Base-by-base conservation (phyloP, 2,113 vertebrate species). In the Saimiri boliviensis region DNA sequence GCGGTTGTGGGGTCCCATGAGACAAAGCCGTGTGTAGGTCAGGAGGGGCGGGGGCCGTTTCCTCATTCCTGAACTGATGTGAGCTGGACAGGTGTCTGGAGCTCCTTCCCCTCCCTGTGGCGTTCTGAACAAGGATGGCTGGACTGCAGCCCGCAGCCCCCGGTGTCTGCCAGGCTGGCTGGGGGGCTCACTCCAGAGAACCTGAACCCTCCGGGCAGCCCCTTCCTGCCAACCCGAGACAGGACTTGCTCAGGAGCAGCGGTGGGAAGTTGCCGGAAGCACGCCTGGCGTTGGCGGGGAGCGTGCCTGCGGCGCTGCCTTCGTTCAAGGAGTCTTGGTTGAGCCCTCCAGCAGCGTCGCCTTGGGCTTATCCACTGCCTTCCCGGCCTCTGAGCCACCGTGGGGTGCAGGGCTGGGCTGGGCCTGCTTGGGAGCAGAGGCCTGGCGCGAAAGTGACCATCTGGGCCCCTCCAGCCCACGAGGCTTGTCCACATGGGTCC, bases 351-450 rank as follows among this genome's bases (percentile, higher is more conserved):
- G 27, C 6, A 19, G 58, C 0, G 0, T 23, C 42, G 1, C 12
- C 23, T 0, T 1, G 30, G 0, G 23, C 32, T 17, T 19, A 21
- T 58, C 0, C 13, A 47, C 32, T 5, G 3, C 77, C 30, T 49
- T n/a, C 7, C 0, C 9, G 7, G 54, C 3, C 0, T 47, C 8
- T 20, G 30, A 56, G 52, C 1, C 1, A 25, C 35, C 5, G 0
- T 32, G 37, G 66, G 45, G 30, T 30, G 25, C 21, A 2, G 63
- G n/a, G 25, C 30, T 49, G 68, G 49, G 60, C 93, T 66, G 58
- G 0, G 0, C 25, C 1, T 12, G 6, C 68, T 16, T 14, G n/a
- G 85, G 79, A 47, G 35, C 47, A n/a, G 40, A 12, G 23, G 45
- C 92, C 37, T 32, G 0, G 0, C 3, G 37, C 54, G 3, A 45